Evolutionary conservation across 2,797 vertebrate genomes (phyloP).

Genomic region (Champsocephalus gunnari): DNA sequence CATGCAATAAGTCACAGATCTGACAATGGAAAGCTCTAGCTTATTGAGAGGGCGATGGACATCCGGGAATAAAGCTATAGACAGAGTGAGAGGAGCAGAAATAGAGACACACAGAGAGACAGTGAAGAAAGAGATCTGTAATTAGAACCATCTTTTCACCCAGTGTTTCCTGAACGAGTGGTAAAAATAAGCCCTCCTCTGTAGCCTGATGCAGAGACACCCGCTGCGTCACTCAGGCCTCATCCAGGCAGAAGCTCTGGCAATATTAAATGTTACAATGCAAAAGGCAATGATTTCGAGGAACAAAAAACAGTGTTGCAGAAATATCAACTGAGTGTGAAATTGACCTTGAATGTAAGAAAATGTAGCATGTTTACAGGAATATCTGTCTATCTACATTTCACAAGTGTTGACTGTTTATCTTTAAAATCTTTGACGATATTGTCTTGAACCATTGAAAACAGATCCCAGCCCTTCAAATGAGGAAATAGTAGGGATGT

Average conservation of each 20-base stretch:
- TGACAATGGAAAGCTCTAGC: slow-evolving; percentile 7
- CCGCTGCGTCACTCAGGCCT: slow-evolving; percentile 84
- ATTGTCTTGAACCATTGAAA: slow-evolving; percentile 13
- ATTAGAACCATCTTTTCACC: slow-evolving; percentile 87
- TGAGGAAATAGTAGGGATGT: not conserved
- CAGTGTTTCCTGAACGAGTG: slow-evolving; percentile 80
- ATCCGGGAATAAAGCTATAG: slow-evolving; percentile 13
- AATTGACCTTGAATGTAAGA: slow-evolving; percentile 36
- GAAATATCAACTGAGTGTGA: slow-evolving; percentile 34
- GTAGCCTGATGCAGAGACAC: slow-evolving; percentile 81
- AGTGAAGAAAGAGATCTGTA: slow-evolving; percentile 75
- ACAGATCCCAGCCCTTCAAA: not conserved
- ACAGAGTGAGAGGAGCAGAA: slow-evolving; percentile 30
- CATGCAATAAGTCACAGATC: slow-evolving; percentile 13
- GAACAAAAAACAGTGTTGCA: slow-evolving; percentile 32
- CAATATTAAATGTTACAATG: slow-evolving; percentile 76
- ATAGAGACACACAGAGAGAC: slow-evolving; percentile 21
- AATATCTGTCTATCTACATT: slow-evolving; percentile 7
- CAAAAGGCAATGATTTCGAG: slow-evolving; percentile 56
- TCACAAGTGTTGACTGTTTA: not conserved
- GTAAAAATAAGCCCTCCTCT: slow-evolving; percentile 78
- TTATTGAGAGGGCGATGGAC: slow-evolving; percentile 16
- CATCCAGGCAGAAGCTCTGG: slow-evolving; percentile 79
- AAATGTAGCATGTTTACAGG: slow-evolving; percentile 2
- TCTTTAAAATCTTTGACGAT: not conserved